Conservation (phyloP, 1,140 invertebrate genomes). For the Drosophila simulans region DNA sequence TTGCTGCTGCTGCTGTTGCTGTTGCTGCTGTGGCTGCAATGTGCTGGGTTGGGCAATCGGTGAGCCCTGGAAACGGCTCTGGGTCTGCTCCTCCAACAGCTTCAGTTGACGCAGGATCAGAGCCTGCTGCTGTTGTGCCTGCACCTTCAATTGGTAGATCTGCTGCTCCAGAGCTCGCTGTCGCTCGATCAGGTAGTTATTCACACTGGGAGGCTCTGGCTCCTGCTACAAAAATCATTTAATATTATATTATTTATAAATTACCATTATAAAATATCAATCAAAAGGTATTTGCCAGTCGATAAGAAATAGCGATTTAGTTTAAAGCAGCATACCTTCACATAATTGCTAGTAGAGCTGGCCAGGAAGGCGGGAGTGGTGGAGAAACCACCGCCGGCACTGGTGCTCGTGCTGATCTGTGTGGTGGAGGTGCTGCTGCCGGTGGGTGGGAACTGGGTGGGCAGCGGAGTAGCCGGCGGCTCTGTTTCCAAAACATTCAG, state of each 20-base stretch:
- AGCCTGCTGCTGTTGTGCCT: constrained; percentile 89
- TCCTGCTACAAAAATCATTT: constrained; percentile 31
- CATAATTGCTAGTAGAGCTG: constrained; percentile 58
- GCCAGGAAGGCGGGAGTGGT: constrained; percentile 62
- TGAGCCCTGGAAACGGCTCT: constrained; percentile 69
- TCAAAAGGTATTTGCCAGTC: not conserved
- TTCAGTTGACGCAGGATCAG: constrained; percentile 88
- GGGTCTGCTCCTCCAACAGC: constrained; percentile 86
- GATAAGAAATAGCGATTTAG: not conserved
- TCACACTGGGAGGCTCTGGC: constrained; percentile 56
- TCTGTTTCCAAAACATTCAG: constrained; percentile 72
- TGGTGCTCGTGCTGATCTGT: constrained; percentile 41
- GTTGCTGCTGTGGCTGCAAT: constrained; percentile 57
- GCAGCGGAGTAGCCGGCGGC: constrained; percentile 47
- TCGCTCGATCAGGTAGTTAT: constrained; percentile 86
- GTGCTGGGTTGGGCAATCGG: constrained; percentile 74
- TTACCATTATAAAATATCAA: not conserved
- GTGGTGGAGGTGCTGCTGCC: constrained; percentile 51
- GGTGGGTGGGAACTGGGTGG: constrained; percentile 66
- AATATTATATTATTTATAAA: not conserved
- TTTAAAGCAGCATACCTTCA: constrained; percentile 46
- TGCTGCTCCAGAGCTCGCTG: constrained; percentile 89
- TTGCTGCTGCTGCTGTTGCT: constrained; percentile 26
- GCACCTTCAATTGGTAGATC: constrained; percentile 86
- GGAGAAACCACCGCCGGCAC: constrained; percentile 38